Conservation (phyloP, 2,797 vertebrate species). For the Amblyopsis hoosieri region DNA sequence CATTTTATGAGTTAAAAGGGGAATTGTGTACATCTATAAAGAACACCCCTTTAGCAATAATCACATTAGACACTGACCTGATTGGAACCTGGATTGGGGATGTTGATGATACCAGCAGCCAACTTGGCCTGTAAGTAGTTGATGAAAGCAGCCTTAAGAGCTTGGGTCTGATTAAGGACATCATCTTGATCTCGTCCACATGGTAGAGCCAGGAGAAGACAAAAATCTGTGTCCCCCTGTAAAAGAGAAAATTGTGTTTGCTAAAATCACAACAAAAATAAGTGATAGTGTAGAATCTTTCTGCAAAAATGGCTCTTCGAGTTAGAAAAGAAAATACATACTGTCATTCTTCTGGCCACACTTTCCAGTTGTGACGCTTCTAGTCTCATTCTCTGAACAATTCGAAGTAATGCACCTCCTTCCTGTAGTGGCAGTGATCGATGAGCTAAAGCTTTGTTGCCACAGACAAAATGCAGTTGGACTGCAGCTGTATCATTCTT, state of each 20-base stretch:
- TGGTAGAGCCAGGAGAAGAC: conserved; percentile 93
- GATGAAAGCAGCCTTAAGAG: conserved; percentile 95
- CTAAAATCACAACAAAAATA: not conserved
- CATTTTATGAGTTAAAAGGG: too few species aligned
- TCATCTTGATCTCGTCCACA: conserved; percentile 98
- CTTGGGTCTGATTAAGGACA: conserved; percentile 94
- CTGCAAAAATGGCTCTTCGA: too few species aligned
- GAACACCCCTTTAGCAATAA: not conserved
- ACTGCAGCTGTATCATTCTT: conserved; percentile 98
- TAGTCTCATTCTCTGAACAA: conserved; percentile 97
- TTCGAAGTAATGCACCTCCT: conserved; percentile 89
- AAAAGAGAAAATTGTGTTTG: conserved; percentile 22
- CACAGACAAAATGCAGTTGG: conserved; percentile 97
- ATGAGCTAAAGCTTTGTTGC: conserved; percentile 94
- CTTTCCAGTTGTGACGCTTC: conserved; percentile 95
- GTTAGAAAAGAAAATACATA: conserved; percentile 53
- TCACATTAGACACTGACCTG: conserved; percentile 78
- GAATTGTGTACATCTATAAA: not conserved
- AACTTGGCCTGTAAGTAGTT: conserved; percentile 97
- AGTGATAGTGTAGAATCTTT: too few species aligned
- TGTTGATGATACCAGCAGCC: conserved; percentile 98
- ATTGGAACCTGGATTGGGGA: conserved; percentile 97
- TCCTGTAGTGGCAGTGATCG: conserved; percentile 93
- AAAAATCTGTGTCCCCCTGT: conserved; percentile 97
- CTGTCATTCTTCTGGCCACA: conserved; percentile 94